Evolutionary conservation across 1,140 invertebrate genomes (phyloP).

Genomic region (Mylabris phalerata): DNA sequence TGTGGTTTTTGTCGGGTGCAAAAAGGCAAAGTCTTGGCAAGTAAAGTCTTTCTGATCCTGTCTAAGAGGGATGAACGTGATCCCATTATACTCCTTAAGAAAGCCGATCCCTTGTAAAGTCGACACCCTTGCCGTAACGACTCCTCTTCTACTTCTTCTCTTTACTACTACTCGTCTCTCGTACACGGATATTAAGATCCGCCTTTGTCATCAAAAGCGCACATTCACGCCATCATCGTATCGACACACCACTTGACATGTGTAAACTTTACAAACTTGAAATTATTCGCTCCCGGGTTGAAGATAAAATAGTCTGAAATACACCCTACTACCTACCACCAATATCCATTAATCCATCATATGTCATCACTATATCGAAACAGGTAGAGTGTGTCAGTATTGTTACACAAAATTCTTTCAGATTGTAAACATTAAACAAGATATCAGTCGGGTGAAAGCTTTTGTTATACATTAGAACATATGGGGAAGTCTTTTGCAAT

Average conservation of each 20-base stretch:
- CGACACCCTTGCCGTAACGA: conserved; percentile 39
- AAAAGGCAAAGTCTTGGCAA: conserved; percentile 33
- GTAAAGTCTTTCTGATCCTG: conserved; percentile 37
- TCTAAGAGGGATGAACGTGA: conserved; percentile 43
- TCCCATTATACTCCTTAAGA: conserved; percentile 43
- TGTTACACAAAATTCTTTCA: neutral
- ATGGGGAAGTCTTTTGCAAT: neutral
- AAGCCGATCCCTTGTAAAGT: conserved; percentile 41
- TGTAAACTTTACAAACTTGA: conserved; percentile 33
- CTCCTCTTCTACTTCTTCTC: conserved; percentile 13
- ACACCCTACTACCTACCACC: conserved; percentile 16
- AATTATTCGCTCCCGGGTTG: conserved; percentile 28
- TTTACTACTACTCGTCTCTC: conserved; percentile 30
- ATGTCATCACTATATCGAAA: conserved; percentile 14
- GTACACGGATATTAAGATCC: conserved; percentile 39
- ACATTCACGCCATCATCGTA: conserved; percentile 27
- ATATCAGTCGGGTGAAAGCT: neutral
- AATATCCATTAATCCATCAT: conserved; percentile 36
- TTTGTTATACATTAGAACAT: neutral
- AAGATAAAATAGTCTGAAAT: conserved; percentile 31
- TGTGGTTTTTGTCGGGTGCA: neutral
- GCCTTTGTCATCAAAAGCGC: conserved; percentile 38
- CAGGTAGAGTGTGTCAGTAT: conserved; percentile 1
- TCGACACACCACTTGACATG: conserved; percentile 34
- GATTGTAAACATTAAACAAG: neutral